Evolutionary conservation across 2,113 vertebrate genomes (phyloP).

Genomic region (Perognathus longimembris): DNA sequence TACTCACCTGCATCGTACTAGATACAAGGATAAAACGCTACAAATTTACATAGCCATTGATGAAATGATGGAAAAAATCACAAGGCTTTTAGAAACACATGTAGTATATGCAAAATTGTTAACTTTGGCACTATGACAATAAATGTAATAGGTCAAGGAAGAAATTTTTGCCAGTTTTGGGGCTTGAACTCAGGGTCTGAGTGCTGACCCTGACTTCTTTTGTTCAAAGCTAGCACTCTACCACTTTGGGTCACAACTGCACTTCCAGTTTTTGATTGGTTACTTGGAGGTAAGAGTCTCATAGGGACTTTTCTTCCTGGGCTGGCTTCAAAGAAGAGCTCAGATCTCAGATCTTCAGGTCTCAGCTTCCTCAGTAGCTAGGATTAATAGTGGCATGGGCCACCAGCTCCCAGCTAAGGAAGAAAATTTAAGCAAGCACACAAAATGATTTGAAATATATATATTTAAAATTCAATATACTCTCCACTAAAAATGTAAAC

Average conservation of each 20-base stretch:
- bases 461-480: background rate
- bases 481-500: slow-evolving; percentile 35
- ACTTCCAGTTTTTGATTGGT: too few species aligned
- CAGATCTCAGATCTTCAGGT: too few species aligned
- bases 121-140: background rate
- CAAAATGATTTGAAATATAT: background rate
- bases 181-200: too few species aligned
- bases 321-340: too few species aligned
- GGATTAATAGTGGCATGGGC: too few species aligned
- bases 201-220: too few species aligned
- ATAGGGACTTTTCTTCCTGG: too few species aligned
- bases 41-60: background rate
- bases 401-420: background rate
- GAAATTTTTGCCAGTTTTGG: background rate
- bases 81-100: background rate
- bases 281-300: too few species aligned
- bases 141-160: slow-evolving; percentile 27
- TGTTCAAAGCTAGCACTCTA: too few species aligned
- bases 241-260: too few species aligned
- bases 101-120: background rate
- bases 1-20: background rate
- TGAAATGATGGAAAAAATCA: slow-evolving; percentile 16
- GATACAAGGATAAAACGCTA: background rate
- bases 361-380: too few species aligned
- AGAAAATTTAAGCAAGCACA: slow-evolving; percentile 42